These are phyloP conservation scores for Cheilosia urbana DNA, from an alignment of 2,888 invertebrate species.

Conservation along the genomic window DNA sequence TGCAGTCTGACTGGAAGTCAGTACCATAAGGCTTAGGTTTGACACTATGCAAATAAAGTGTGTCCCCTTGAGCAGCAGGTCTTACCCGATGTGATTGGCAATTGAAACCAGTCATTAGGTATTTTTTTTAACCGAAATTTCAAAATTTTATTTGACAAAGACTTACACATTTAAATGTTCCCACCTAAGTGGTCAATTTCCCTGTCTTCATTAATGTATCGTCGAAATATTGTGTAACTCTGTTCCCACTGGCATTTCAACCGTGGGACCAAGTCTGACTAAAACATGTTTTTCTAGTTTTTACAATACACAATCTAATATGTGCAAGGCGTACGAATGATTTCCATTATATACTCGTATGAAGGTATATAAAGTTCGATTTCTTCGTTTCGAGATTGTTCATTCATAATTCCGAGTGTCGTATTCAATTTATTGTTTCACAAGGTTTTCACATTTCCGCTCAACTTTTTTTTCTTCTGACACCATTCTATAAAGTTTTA, in stretches of 20 bases:
- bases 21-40: too few relatives aligned
- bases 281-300: slow-evolving; percentile 70
- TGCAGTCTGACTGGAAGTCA: too few relatives aligned
- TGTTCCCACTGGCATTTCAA: slow-evolving; percentile 68
- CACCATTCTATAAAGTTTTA: slow-evolving; percentile 32
- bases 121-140: slow-evolving; percentile 39
- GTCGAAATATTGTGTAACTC: slow-evolving; percentile 56
- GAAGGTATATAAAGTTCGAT: slow-evolving; percentile 31
- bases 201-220: slow-evolving; percentile 43
- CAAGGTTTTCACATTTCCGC: slow-evolving; percentile 48
- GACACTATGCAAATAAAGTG: too few relatives aligned
- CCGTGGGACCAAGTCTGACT: slow-evolving; percentile 60
- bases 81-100: background rate
- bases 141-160: slow-evolving; percentile 52
- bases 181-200: slow-evolving; percentile 41
- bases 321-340: slow-evolving; percentile 56
- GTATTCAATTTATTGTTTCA: slow-evolving; percentile 40
- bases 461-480: slow-evolving; percentile 18
- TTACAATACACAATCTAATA: slow-evolving; percentile 39
- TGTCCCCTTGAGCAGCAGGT: too few relatives aligned
- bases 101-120: slow-evolving; percentile 1
- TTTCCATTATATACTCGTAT: slow-evolving; percentile 15
- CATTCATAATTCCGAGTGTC: slow-evolving; percentile 67
- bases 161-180: slow-evolving; percentile 43
- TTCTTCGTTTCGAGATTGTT: slow-evolving; percentile 44